These are phyloP conservation scores for Malurus cyaneus DNA, from an alignment of 2,113 vertebrate genomes.

Conservation along the genomic window DNA sequence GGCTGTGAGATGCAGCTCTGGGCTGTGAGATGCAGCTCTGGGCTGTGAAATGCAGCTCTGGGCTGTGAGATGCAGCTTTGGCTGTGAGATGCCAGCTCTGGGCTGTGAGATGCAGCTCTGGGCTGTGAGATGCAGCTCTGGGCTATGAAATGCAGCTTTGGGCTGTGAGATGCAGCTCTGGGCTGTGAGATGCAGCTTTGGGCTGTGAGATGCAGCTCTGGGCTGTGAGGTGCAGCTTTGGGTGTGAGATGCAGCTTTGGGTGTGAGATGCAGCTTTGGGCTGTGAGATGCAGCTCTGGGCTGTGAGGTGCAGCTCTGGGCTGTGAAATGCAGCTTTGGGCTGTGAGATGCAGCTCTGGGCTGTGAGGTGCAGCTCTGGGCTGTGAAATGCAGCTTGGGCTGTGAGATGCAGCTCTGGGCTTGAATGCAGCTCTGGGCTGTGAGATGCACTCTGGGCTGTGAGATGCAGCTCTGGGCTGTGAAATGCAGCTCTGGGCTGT, in stretches of 20 bases:
- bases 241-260: neutral
- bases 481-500: neutral
- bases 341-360: neutral
- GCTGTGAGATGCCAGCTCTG: neutral
- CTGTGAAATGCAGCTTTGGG: neutral
- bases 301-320: neutral
- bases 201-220: neutral
- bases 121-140: neutral
- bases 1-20: fast-evolving
- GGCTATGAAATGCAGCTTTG: neutral
- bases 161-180: fast-evolving
- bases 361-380: neutral
- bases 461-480: neutral
- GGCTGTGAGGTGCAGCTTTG: too few relatives aligned
- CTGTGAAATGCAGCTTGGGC: neutral
- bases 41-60: fast-evolving
- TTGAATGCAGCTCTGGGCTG: fast-evolving
- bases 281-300: neutral
- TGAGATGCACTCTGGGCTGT: neutral
- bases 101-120: neutral
- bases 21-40: neutral
- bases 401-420: fast-evolving
- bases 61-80: neutral
- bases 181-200: neutral
- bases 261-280: neutral